These are phyloP conservation scores for Tachycineta bicolor DNA, from an alignment of 2,113 vertebrate species.

Conservation along the genomic window DNA sequence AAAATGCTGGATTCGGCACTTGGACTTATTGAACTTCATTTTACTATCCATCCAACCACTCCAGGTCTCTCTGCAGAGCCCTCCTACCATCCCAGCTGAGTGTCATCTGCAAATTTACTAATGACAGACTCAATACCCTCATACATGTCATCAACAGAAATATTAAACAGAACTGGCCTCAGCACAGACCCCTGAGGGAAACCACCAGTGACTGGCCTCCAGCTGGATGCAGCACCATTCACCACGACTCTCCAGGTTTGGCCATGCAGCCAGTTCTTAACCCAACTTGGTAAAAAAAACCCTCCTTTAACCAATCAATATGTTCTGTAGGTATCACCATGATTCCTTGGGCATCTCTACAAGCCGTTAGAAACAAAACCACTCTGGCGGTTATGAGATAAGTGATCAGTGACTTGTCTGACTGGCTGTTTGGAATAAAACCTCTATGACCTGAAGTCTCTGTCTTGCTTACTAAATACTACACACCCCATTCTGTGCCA, in stretches of 20 bases:
- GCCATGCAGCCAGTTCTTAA: neutral
- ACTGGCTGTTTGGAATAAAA: neutral
- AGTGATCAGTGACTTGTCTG: neutral
- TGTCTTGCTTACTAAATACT: neutral
- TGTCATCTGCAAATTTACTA: neutral
- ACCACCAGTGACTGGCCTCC: neutral
- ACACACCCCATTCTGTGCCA: neutral
- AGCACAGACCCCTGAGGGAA: neutral
- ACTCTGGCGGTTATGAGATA: neutral
- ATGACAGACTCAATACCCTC: neutral
- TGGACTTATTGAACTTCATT: neutral
- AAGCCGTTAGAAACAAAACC: neutral
- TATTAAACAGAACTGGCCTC: neutral
- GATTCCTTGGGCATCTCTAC: neutral
- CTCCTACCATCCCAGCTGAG: neutral
- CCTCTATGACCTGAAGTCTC: fast-evolving
- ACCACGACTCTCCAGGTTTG: neutral
- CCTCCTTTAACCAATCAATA: neutral
- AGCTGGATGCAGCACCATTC: neutral
- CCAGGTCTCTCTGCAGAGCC: neutral
- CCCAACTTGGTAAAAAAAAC: neutral
- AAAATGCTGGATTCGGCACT: neutral
- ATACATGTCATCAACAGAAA: neutral
- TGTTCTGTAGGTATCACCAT: neutral
- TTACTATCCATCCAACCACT: neutral